Evolutionary conservation across 2,888 invertebrate genomes (phyloP).

Genomic region (Drosophila kambysellisi): DNA sequence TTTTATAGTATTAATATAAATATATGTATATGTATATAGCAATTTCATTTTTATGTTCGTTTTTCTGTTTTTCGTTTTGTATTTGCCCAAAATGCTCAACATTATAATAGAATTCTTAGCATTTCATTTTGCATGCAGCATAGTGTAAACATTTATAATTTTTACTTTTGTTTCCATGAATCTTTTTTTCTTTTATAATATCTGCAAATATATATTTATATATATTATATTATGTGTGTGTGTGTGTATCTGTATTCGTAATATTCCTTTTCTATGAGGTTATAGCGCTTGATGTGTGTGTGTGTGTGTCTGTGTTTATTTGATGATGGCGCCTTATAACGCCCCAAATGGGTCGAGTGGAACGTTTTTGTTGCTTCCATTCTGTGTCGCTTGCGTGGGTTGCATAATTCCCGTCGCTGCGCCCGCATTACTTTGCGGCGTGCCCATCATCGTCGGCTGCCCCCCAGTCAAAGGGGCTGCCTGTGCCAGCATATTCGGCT

Average conservation of each 20-base stretch:
- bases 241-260: slow-evolving; percentile 45
- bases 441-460: slow-evolving; percentile 81
- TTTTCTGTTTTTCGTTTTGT: slow-evolving; percentile 15
- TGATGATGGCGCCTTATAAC: slow-evolving; percentile 81
- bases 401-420: slow-evolving; percentile 80
- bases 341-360: slow-evolving; percentile 87
- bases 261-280: slow-evolving; percentile 66
- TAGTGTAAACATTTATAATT: slow-evolving; percentile 62
- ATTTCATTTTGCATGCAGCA: slow-evolving; percentile 50
- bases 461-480: slow-evolving; percentile 84
- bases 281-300: slow-evolving; percentile 59
- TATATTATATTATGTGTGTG: slow-evolving; percentile 41
- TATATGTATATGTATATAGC: slow-evolving; percentile 68
- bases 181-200: slow-evolving; percentile 41
- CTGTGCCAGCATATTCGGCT: slow-evolving; percentile 84
- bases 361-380: slow-evolving; percentile 85
- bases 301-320: slow-evolving; percentile 27
- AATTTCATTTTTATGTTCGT: slow-evolving; percentile 20
- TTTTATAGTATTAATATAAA: slow-evolving; percentile 68
- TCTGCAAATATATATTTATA: slow-evolving; percentile 57
- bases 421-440: slow-evolving; percentile 81
- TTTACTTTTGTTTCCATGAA: slow-evolving; percentile 39
- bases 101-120: slow-evolving; percentile 64
- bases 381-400: slow-evolving; percentile 76
- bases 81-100: slow-evolving; percentile 60